Base-by-base conservation (phyloP, 2,888 invertebrate species). In the Drosophila niveifrons region DNA sequence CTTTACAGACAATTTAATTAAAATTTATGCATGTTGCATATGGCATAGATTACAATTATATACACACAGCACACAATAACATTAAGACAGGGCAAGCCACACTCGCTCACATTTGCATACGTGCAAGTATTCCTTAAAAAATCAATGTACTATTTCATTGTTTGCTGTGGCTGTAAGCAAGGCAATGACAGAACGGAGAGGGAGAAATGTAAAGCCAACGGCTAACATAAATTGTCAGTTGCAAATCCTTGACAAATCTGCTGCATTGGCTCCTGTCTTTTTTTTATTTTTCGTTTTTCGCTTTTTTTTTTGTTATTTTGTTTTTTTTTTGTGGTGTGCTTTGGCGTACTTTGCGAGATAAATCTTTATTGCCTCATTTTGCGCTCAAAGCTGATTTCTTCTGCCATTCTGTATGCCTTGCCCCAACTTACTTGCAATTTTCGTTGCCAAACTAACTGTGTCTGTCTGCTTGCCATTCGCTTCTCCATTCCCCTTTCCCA, bases 311-410 rank as follows among this genome's bases (percentile, higher is more conserved):
- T 8, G 13, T 31, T 36, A 3, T 34, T 23, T 29, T 23, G 8
- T 1, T 3, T 43, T 23, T 23, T 55, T 68, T 61, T 41, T 67
- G 53, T 70, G 78, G 63, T 70, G 65, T 80, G 69, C 72, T 72
- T 72, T 69, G 41, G 62, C 62, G 68, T 68, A 52, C 47, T 44
- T 43, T 62, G 59, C 39, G 39, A 88, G 78, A 88, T 86, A 86
- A 86, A 86, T 86, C 88, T 86, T 86, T 86, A 88, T 86, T 86
- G 84, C 78, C 86, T 83, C 86, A 88, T 88, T 88, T 82, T 75
- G 87, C 76, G 84, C 86, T 78, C 70, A 75, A 76, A 83, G 84
- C 78, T 68, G 82, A 86, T 86, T 86, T 83, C 70, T 63, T 72
- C 72, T 72, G 63, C 58, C 75, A 52, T 81, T 80, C 43, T 50